A percentile compares a stretch with the other conserved stretches of the same genome.
These are phyloP conservation scores for Potamarius usumacintae DNA, from an alignment of 2,113 vertebrate genomes.

Conservation along the genomic window DNA sequence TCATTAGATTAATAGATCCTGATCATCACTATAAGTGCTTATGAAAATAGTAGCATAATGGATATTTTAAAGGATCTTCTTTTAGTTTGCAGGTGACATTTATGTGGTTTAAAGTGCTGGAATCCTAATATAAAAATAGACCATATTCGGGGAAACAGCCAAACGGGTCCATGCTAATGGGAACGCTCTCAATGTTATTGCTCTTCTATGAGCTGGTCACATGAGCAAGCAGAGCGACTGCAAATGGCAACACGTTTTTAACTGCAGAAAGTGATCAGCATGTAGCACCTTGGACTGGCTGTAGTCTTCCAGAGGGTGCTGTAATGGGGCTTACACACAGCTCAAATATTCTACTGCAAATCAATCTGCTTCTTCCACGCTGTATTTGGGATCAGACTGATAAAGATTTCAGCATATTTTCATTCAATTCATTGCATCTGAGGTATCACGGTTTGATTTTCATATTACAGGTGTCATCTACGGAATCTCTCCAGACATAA, in stretches of 20 bases:
- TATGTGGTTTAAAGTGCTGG: conserved; percentile 59
- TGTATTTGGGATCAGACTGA: conserved; percentile 4
- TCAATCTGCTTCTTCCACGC: not conserved
- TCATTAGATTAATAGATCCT: conserved; percentile 43
- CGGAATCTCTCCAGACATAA: conserved; percentile 8
- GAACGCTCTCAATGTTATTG: conserved; percentile 59
- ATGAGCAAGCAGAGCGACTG: conserved; percentile 28
- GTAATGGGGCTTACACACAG: not conserved
- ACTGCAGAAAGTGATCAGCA: not conserved
- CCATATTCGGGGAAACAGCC: conserved; percentile 52
- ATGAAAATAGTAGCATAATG: conserved; percentile 51
- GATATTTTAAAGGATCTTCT: conserved; percentile 24
- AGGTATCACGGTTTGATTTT: conserved; percentile 45
- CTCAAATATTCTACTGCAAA: not conserved
- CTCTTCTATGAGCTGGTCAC: conserved; percentile 54
- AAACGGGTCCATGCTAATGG: conserved; percentile 23
- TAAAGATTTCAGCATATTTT: not conserved
- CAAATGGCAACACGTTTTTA: not conserved
- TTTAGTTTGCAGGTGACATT: conserved; percentile 40
- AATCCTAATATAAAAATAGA: conserved; percentile 66
- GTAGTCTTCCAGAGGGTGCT: not conserved
- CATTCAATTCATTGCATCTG: conserved; percentile 20
- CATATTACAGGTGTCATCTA: conserved; percentile 25
- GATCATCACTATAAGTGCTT: conserved; percentile 49
- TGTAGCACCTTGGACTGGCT: conserved; percentile 14